A percentile compares a stretch with the other conserved stretches of the same genome.
These are phyloP conservation scores for Diplazon laetatorius DNA, from an alignment of 2,888 invertebrate genomes.

Conservation along the genomic window DNA sequence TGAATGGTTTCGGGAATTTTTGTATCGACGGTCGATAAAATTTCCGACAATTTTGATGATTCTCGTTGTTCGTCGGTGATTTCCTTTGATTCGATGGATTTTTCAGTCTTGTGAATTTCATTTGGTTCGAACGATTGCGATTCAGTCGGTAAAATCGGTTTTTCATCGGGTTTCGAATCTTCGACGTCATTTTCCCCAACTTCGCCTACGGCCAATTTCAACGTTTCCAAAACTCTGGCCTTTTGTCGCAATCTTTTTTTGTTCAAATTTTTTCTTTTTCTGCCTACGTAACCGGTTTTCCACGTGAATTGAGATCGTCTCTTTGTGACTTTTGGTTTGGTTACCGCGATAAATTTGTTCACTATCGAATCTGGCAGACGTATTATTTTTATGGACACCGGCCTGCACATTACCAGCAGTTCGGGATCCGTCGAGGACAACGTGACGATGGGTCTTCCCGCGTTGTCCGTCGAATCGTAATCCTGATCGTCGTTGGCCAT, in stretches of 20 bases:
- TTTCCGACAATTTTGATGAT: not conserved
- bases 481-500: not conserved
- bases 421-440: not conserved
- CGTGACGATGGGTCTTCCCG: not conserved
- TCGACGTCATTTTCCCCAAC: not conserved
- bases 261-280: not conserved
- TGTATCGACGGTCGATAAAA: not conserved
- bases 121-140: not conserved
- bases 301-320: not conserved
- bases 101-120: not conserved
- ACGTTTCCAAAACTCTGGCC: not conserved
- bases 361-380: constrained; percentile 43
- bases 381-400: constrained; percentile 49
- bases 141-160: not conserved
- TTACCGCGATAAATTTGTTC: not conserved
- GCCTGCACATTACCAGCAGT: constrained; percentile 46
- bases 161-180: not conserved
- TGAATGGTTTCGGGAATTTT: not conserved
- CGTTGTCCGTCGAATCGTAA: not conserved
- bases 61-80: not conserved
- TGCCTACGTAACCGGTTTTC: not conserved
- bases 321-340: not conserved
- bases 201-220: not conserved
- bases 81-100: not conserved
- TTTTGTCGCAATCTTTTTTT: not conserved